These are phyloP conservation scores for Manis javanica DNA, from an alignment of 2,797 vertebrate genomes.

Conservation along the genomic window DNA sequence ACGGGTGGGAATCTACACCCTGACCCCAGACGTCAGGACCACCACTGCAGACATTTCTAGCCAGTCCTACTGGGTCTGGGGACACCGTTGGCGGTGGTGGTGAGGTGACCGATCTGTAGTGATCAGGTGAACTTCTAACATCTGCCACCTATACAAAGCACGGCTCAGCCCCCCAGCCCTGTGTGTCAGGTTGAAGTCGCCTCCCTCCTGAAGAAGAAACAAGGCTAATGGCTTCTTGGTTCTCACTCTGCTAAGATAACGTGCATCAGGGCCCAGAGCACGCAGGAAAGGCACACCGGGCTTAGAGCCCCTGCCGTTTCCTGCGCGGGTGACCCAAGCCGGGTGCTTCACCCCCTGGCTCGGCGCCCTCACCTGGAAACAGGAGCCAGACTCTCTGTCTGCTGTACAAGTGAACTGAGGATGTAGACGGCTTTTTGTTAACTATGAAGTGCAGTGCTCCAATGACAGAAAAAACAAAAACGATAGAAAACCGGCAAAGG, in stretches of 20 bases:
- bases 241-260: background rate
- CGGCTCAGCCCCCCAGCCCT: background rate
- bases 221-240: fast-evolving
- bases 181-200: background rate
- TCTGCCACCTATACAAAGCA: background rate
- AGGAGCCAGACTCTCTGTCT: background rate
- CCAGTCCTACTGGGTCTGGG: background rate
- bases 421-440: background rate
- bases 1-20: too few relatives aligned
- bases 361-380: background rate
- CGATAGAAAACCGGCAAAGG: background rate
- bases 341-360: background rate
- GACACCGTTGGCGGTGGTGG: too few relatives aligned
- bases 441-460: background rate
- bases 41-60: background rate
- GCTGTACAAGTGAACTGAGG: fast-evolving
- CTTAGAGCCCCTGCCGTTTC: background rate
- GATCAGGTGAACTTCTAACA: background rate
- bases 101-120: background rate
- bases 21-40: background rate
- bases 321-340: background rate
- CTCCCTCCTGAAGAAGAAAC: background rate
- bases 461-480: background rate
- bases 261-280: fast-evolving
- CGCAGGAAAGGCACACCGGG: background rate